Percentiles rank a stretch among this genome's conserved stretches.
phyloP scores from a whole-genome alignment of 2,888 invertebrate species.

The Erannis defoliaria region DNA sequence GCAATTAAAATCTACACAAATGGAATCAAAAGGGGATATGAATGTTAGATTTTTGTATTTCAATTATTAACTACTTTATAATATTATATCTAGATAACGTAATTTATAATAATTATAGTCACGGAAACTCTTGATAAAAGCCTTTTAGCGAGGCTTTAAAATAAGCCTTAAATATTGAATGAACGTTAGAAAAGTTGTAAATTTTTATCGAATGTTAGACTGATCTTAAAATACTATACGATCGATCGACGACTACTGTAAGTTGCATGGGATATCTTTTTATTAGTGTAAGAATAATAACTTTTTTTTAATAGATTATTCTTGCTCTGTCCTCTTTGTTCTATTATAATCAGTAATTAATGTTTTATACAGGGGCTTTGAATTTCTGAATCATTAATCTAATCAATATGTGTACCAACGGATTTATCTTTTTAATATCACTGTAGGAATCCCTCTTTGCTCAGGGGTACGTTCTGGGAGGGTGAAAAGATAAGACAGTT shows the following conservation, averaged over 20 bases:
- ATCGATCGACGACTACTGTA: constrained; percentile 68
- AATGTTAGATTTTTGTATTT: constrained; percentile 34
- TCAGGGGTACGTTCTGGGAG: constrained; percentile 62
- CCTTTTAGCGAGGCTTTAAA: constrained; percentile 51
- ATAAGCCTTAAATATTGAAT: constrained; percentile 68
- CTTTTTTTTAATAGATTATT: constrained; percentile 29
- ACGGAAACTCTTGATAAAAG: constrained; percentile 48
- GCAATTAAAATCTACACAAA: constrained; percentile 28
- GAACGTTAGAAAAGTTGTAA: constrained; percentile 62
- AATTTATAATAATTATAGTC: constrained; percentile 50
- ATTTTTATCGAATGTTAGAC: constrained; percentile 85
- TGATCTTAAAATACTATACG: constrained; percentile 83
- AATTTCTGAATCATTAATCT: constrained; percentile 58
- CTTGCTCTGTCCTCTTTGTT: constrained; percentile 79
- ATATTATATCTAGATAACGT: constrained; percentile 33
- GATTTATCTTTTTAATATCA: constrained; percentile 47
- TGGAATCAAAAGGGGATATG: constrained; percentile 21
- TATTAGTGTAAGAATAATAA: constrained; percentile 47
- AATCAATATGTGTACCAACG: constrained; percentile 51
- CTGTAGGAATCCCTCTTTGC: constrained; percentile 63
- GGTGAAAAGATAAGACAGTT: constrained; percentile 31
- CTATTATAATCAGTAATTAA: constrained; percentile 60
- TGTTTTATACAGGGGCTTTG: constrained; percentile 73
- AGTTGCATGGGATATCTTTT: constrained; percentile 74
- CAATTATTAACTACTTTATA: constrained; percentile 22